Conservation (phyloP, 2,113 vertebrate genomes). For the Scolopax mira region DNA sequence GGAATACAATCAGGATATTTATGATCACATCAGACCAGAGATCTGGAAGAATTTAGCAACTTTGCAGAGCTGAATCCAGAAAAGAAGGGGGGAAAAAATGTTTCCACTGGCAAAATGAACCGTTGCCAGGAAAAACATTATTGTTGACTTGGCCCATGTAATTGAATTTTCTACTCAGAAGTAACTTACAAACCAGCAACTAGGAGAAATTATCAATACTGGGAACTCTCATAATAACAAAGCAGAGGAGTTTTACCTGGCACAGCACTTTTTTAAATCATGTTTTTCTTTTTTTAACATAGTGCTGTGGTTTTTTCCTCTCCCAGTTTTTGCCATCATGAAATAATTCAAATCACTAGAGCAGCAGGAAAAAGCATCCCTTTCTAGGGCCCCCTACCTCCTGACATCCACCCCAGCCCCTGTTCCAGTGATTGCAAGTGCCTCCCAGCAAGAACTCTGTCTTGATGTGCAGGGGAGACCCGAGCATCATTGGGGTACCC, state of each 20-base stretch:
- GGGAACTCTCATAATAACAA: conserved; percentile 47
- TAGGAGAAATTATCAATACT: conserved; percentile 64
- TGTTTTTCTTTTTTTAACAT: not conserved
- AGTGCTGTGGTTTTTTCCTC: conserved; percentile 28
- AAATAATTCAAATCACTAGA: conserved; percentile 31
- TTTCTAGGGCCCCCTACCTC: not conserved
- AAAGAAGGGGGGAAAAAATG: conserved; percentile 34
- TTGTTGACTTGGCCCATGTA: conserved; percentile 70
- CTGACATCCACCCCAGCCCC: not conserved
- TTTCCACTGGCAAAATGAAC: conserved; percentile 68
- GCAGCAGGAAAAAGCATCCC: conserved; percentile 2
- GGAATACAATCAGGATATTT: conserved; percentile 76
- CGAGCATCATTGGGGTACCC: not conserved
- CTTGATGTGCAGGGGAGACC: not conserved
- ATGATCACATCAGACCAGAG: conserved; percentile 71
- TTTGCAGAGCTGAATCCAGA: conserved; percentile 68
- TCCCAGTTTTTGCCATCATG: conserved; percentile 34
- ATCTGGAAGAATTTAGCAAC: conserved; percentile 77
- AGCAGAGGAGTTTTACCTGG: conserved; percentile 59
- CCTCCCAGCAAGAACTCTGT: not conserved
- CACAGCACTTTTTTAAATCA: conserved; percentile 25
- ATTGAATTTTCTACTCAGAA: conserved; percentile 70
- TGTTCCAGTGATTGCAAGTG: not conserved
- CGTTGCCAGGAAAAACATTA: conserved; percentile 69
- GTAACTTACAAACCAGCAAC: conserved; percentile 63